Base-by-base conservation (phyloP, 2,797 vertebrate genomes). In the Neosalanx taihuensis region DNA sequence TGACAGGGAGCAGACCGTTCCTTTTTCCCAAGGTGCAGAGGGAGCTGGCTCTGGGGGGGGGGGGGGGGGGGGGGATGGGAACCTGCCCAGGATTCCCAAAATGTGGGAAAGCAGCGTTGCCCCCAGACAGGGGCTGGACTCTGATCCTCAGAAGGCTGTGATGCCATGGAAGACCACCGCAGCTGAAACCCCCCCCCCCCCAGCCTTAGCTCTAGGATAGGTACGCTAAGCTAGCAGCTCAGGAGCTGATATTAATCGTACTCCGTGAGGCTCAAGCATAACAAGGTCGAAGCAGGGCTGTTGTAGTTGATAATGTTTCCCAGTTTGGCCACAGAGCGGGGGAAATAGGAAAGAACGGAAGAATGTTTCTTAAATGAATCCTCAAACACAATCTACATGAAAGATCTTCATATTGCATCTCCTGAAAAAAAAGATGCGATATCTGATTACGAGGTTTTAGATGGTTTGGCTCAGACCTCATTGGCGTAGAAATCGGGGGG, bases 101-200 rank as follows among this genome's bases (percentile, higher is more conserved):
- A 79, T 87, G 82, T 86, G 88, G 81, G 77, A 81, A 91, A 88
- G 82, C 75, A 31, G 81, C 76, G 61, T 76, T 75, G 74, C 79
- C 77, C 80, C 77, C 75, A 69, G 78, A 80, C 71, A 85, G n/a
- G 69, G 83, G 62, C 9, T 79, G 80, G 81, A 81, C 78, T 70
- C 35, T 85, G 73, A 90, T 83, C 84, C 81, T 76, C 56, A 76
- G 33, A 82, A 88, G 85, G 76, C 78, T 41, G 79, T 70, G 72
- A 71, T 76, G 66, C 84, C 84, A 79, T 75, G 69, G 79, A 78
- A 81, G 83, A 85, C 80, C 83, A 79, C 78, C 53, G 30, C 77
- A 69, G 74, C 72, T 80, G 82, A 89, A 84, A n/a, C n/a, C n/a
- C n/a, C n/a, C n/a, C n/a, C n/a, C 78, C 83, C 71, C 72, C 63